Percentiles rank a stretch among this genome's conserved stretches.
Evolutionary conservation across 2,888 invertebrate species (phyloP).

Genomic region (Lasius fuliginosus): DNA sequence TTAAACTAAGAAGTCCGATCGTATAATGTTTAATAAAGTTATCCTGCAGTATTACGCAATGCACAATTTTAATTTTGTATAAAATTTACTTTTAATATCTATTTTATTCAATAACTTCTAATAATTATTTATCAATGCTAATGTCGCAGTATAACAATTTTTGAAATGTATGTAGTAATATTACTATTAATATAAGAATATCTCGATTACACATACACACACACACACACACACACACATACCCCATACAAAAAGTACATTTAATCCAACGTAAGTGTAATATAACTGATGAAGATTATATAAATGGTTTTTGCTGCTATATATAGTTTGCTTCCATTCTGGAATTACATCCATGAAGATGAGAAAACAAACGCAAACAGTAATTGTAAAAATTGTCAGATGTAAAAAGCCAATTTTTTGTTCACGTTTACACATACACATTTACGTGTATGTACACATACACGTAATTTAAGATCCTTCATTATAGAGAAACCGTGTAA

Average conservation of each 20-base stretch:
- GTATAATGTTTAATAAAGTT: too few relatives aligned
- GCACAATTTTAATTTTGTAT: too few relatives aligned
- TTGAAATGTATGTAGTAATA: not conserved
- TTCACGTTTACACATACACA: conserved; percentile 1
- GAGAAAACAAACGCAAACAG: conserved; percentile 13
- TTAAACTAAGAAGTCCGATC: too few relatives aligned
- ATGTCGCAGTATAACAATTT: not conserved
- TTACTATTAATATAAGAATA: not conserved
- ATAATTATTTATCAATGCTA: not conserved
- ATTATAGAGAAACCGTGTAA: conserved; percentile 49
- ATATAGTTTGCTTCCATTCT: not conserved
- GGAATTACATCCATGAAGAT: conserved; percentile 31
- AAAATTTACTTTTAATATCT: too few relatives aligned
- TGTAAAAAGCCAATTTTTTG: conserved; percentile 40
- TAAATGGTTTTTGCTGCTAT: not conserved
- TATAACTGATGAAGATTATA: not conserved
- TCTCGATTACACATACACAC: not conserved
- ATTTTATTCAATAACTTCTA: not conserved
- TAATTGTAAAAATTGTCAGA: conserved; percentile 64
- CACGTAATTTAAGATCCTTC: conserved; percentile 60
- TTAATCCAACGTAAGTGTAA: not conserved
- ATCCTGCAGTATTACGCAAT: too few relatives aligned
- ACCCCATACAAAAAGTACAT: not conserved
- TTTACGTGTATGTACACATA: conserved; percentile 3
- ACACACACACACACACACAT: too few relatives aligned